phyloP scores from a whole-genome alignment of 2,888 invertebrate genomes.

The Polylopha cassiicola region DNA sequence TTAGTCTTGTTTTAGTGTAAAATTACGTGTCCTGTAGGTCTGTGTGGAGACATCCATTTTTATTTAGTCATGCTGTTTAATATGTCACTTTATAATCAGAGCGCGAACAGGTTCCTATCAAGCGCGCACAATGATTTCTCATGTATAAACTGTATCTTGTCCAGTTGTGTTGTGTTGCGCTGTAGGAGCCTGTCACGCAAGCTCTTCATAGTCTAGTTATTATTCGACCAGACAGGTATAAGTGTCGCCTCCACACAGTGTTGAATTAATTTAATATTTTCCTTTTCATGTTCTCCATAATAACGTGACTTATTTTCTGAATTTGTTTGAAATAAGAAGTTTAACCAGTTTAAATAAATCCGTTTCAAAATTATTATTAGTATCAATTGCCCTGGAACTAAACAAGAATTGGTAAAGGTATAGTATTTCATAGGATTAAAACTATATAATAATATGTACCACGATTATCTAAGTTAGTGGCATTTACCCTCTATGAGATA shows the following conservation, averaged over 20 bases:
- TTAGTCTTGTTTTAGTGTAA: no score
- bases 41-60: constrained; percentile 46
- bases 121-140: no score
- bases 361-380: constrained; percentile 49
- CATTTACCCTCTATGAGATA: no score
- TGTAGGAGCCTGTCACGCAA: constrained; percentile 28
- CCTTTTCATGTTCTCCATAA: constrained; percentile 35
- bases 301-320: constrained; percentile 42
- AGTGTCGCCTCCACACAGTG: constrained; percentile 48
- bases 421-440: no score
- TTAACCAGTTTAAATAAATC: constrained; percentile 54
- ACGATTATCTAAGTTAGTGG: no score
- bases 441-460: no score
- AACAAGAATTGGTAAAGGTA: no score
- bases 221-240: constrained; percentile 30
- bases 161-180: not conserved
- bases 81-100: not conserved
- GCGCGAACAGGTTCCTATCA: constrained; percentile 1
- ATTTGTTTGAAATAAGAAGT: constrained; percentile 51
- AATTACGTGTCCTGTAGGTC: constrained; percentile 36
- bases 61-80: constrained; percentile 39
- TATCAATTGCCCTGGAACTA: constrained; percentile 33
- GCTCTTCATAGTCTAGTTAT: constrained; percentile 36
- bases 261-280: constrained; percentile 34
- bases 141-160: no score